Evolutionary conservation across 1,140 invertebrate species (phyloP).

Genomic region (Acyrthosiphon pisum): DNA sequence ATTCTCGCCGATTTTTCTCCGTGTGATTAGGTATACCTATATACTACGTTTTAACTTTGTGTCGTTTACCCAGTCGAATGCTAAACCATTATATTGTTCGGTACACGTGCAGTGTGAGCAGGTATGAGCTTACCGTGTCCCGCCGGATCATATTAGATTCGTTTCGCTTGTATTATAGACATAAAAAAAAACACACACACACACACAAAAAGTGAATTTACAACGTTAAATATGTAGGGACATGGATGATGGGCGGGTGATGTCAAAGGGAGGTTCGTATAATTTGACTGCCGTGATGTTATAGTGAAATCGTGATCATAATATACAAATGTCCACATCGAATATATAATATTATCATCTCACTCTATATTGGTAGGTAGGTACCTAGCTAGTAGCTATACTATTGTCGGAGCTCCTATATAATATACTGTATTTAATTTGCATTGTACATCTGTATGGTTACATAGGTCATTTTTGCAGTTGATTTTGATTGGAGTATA

Average conservation of each 20-base stretch:
- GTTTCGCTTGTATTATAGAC: conserved; percentile 29
- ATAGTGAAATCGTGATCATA: neutral
- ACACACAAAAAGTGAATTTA: neutral
- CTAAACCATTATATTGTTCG: conserved; percentile 17
- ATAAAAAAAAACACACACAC: neutral
- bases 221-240: neutral
- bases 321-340: neutral
- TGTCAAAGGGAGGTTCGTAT: neutral
- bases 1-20: neutral
- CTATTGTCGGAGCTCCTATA: neutral
- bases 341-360: neutral
- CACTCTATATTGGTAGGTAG: neutral
- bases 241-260: neutral
- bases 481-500: neutral
- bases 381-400: neutral
- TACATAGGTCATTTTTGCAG: neutral
- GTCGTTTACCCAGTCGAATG: neutral
- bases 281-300: neutral
- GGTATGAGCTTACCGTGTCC: neutral
- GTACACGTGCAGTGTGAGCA: neutral
- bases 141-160: conserved; percentile 4
- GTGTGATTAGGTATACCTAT: neutral
- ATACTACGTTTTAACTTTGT: neutral
- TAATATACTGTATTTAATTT: neutral
- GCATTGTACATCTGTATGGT: neutral